Percentiles rank a stretch among this genome's conserved stretches.
These are phyloP conservation scores for Xestoiulus laeticollis DNA, from an alignment of 2,888 invertebrate genomes.

Conservation along the genomic window DNA sequence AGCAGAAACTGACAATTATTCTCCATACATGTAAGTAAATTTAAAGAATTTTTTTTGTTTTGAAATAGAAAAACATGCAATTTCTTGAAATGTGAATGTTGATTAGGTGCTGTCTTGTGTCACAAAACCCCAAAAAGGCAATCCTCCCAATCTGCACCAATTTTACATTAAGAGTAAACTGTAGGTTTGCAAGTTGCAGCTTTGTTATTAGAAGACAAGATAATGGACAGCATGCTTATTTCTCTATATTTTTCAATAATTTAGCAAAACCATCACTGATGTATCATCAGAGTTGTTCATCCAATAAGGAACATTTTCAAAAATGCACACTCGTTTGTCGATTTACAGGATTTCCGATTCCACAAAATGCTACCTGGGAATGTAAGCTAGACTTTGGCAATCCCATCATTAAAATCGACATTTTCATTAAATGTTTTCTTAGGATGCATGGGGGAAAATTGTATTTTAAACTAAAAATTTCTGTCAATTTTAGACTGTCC, in stretches of 20 bases:
- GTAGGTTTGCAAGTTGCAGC: background rate
- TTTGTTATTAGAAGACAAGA: background rate
- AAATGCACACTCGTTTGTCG: background rate
- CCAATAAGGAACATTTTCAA: slow-evolving; percentile 1
- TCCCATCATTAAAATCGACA: too few species aligned
- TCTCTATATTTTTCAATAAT: background rate
- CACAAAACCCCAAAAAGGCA: background rate
- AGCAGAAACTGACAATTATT: background rate
- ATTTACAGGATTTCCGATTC: slow-evolving; percentile 5
- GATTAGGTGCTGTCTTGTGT: background rate
- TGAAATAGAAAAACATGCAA: background rate
- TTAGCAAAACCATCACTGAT: slow-evolving; percentile 3
- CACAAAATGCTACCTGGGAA: background rate
- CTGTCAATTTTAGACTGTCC: background rate
- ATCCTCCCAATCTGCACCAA: slow-evolving; percentile 20
- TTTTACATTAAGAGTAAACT: background rate
- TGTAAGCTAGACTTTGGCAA: background rate
- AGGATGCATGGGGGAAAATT: too few species aligned
- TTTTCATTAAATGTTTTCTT: too few species aligned
- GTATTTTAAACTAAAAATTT: background rate
- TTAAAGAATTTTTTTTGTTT: background rate
- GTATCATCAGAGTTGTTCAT: background rate
- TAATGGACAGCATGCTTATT: background rate
- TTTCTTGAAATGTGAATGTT: background rate
- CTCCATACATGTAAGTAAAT: slow-evolving; percentile 5